Evolutionary conservation across 2,797 vertebrate genomes (phyloP), one percentile per base, ranked within the genome.

Genomic region (Hapalemur alaotrensis): DNA sequence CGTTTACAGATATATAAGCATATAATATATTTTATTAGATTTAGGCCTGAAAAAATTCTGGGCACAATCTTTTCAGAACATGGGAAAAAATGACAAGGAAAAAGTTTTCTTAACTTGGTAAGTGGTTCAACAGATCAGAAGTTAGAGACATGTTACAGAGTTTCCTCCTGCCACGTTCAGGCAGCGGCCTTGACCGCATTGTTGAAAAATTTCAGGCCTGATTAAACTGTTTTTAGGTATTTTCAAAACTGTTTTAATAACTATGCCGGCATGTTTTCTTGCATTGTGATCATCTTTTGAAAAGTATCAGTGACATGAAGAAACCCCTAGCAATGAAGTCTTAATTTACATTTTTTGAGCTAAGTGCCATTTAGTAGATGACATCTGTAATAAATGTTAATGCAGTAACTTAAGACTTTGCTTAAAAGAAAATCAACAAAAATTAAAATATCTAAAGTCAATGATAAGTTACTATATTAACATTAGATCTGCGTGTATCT

Each of bases 391-490:
- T 95, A 81, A 85, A 72, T 28, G 25, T 43, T 73, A 94, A 86
- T 79, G 9, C 28, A 83, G 63, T 89, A 85, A 73, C 67, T 82
- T 57, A 72, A 73, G 23, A 75, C 17, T 80, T 89, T 50, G 23
- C 41, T 86, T 61, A 46, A 88, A 93, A 82, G 70, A 90, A 85
- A 91, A 54, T 52, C 52, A 89, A 46, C 8, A 81, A 80, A 89
- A 79, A 5, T 57, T 57, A 9, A 15, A 86, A 82, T 50, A 46
- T 86, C 38, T 93, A 54, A 83, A 89, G 54, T 89, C 32, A 75
- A 80, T 95, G 57, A 91, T 86, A 82, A 54, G 67, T 84, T 92
- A 96, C 86, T 23, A 35, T 48, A 54, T 85, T 91, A 79, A 50
- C 54, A 69, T 89, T 91, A 85, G 3, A 48, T 75, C 14, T 73